phyloP scores from a whole-genome alignment of 2,113 vertebrate species.

The Ctenodactylus gundi region DNA sequence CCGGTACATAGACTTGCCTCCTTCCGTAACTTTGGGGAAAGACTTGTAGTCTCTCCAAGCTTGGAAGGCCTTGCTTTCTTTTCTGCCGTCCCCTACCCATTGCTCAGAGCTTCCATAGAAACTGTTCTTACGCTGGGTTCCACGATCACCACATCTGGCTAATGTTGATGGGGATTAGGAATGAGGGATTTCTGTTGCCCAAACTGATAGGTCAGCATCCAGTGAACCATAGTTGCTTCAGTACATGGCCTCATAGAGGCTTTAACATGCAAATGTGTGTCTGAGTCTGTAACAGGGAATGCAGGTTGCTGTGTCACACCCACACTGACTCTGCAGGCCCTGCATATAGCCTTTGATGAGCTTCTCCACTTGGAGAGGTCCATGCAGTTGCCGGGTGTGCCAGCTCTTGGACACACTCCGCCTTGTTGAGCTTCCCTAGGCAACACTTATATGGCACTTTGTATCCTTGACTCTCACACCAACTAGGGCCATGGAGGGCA shows the following conservation, averaged over 20 bases:
- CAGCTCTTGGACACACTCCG: not conserved
- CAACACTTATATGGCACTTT: not conserved
- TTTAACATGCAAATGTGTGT: not conserved
- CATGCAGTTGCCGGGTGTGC: not conserved
- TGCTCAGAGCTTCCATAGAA: not conserved
- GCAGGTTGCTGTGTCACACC: not conserved
- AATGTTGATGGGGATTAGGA: not conserved
- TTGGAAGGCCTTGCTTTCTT: not conserved
- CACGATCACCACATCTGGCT: not conserved
- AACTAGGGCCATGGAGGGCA: not conserved
- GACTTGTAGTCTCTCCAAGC: not conserved
- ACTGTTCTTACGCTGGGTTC: not conserved
- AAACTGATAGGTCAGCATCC: not conserved
- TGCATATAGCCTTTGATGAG: not conserved
- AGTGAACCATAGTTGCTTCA: not conserved
- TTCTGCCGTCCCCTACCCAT: not conserved
- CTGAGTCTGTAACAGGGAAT: not conserved
- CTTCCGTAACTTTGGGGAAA: not conserved
- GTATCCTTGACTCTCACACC: not conserved
- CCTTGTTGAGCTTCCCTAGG: not conserved
- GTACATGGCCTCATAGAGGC: not conserved
- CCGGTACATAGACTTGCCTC: not conserved
- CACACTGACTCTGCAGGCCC: accelerated
- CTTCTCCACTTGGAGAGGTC: not conserved
- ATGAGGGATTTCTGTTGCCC: not conserved